phyloP scores from a whole-genome alignment of 53 echinoderm and acorn worm species.

The Stichopus horrens region DNA sequence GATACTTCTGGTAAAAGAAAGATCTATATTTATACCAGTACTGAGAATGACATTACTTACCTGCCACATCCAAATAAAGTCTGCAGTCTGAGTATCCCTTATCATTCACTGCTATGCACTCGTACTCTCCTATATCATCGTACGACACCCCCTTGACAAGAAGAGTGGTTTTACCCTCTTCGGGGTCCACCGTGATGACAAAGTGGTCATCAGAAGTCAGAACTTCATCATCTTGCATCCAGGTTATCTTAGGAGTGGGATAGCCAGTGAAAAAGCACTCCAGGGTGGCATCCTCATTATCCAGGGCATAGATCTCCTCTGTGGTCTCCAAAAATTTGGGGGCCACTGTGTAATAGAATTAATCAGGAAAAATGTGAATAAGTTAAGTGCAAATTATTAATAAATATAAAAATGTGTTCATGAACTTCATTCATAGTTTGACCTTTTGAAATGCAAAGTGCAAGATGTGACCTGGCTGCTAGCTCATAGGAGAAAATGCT shows the following conservation, averaged over 20 bases:
- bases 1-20: no score
- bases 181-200: slow-evolving; percentile 37
- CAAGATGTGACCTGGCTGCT: no score
- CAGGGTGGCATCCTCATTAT: slow-evolving; percentile 62
- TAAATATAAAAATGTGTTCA: no score
- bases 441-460: no score
- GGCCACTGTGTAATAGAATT: no score
- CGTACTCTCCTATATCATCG: slow-evolving; percentile 91
- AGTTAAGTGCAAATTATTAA: no score
- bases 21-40: no score
- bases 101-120: slow-evolving; percentile 86
- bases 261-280: slow-evolving; percentile 68
- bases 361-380: no score
- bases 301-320: slow-evolving; percentile 89
- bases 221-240: slow-evolving; percentile 85
- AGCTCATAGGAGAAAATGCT: no score
- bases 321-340: slow-evolving; percentile 74
- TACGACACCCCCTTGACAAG: slow-evolving; percentile 67
- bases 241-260: slow-evolving; percentile 72
- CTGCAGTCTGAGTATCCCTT: slow-evolving; percentile 76
- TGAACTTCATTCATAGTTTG: no score
- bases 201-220: slow-evolving; percentile 57
- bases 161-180: slow-evolving; percentile 65
- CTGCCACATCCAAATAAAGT: slow-evolving; percentile 91
- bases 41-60: slow-evolving; percentile 43